These are phyloP conservation scores for chimpanzee (Pan troglodytes) DNA, from an alignment of 2,113 vertebrate species.

Conservation along the genomic window NHGRI_mPanTro3-v2.1_pri NC_072415.2:63802501-63803000, in stretches of 20 bases:
- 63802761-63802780: not conserved
- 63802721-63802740: not conserved
- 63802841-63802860: not conserved
- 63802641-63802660: not conserved
- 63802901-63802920: not conserved
- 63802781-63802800: not conserved
- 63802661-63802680: not conserved
- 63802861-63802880: not conserved
- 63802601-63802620: too few relatives aligned
- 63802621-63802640: too few relatives aligned
- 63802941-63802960: not conserved
- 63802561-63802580: too few relatives aligned
- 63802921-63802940: not conserved
- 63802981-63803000: not conserved
- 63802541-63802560: not conserved
- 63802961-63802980: not conserved
- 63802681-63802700: not conserved
- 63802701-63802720: not conserved
- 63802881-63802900: not conserved
- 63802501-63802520: too few relatives aligned
- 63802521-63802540: too few relatives aligned
- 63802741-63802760: not conserved
- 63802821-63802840: not conserved
- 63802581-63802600: too few relatives aligned
- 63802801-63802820: not conserved